These are phyloP conservation scores for Laterallus jamaicensis DNA, from an alignment of 2,113 vertebrate genomes.

Conservation along the genomic window DNA sequence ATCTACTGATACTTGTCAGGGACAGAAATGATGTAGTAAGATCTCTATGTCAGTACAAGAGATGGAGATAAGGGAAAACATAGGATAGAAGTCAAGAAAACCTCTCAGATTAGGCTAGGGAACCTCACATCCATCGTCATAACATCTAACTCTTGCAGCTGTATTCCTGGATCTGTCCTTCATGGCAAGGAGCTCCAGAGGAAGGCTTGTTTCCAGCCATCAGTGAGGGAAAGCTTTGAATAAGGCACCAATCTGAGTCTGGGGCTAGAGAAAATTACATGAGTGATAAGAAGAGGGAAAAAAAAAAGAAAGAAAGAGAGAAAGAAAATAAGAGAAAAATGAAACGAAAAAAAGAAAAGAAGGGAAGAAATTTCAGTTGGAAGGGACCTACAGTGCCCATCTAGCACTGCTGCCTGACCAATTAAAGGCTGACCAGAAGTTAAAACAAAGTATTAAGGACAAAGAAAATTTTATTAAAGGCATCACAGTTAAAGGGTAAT, in stretches of 20 bases:
- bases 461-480: background rate
- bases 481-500: background rate
- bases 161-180: background rate
- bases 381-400: rapidly evolving
- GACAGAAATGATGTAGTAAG: background rate
- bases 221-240: background rate
- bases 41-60: background rate
- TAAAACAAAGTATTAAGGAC: background rate
- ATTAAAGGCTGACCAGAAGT: background rate
- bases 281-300: too few species aligned
- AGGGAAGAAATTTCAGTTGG: background rate
- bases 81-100: background rate
- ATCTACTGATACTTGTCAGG: background rate
- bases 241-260: background rate
- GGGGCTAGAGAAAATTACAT: background rate
- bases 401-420: background rate
- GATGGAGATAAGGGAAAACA: background rate
- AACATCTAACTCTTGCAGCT: background rate
- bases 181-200: background rate
- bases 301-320: too few species aligned
- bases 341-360: background rate
- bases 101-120: background rate
- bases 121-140: background rate
- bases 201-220: background rate
- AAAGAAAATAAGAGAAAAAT: background rate